Evolutionary conservation across 2,888 invertebrate genomes (phyloP), one percentile per base, ranked within the genome.

Genomic region (Harpagoxenus sublaevis): DNA sequence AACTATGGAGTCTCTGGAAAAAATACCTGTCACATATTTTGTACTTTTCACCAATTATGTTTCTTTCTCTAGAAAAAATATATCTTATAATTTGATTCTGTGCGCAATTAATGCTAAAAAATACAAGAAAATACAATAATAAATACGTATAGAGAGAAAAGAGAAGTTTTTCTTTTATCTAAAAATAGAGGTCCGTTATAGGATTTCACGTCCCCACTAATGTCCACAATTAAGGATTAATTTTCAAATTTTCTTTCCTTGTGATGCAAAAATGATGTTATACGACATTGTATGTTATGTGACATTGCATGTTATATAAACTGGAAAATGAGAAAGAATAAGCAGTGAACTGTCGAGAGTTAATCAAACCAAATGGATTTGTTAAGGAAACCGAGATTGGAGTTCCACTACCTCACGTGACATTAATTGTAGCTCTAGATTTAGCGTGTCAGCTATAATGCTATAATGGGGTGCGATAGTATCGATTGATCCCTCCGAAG

Each of bases 401-500:
- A 65, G 28, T n/a, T 55, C 8, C 15, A 15, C 31, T 45, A 31
- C 68, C 45, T 66, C 31, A 55, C 9, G 9, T 45, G 15, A 66
- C 53, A 15, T 9, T 23, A 23, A 35, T 3, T 15, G 9, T 18
- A 28, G 53, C 28, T 28, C 12, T 23, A 68, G 9, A 23, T 68
- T 78, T 23, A 45, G 9, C 28, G 6, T 39, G 15, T 35, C 51
- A 12, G 28, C 53, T 55, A 35, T 68, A 31, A 42, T 6, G 23
- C 23, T 23, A 23, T 23, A 23, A 23, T 23, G 23, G 23, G 55
- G n/a, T 31, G 39, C 53, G 28, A 45, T n/a, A 42, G 12, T 68
- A 57, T 78, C 57, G 78, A 78, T 68, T 45, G 10, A 57, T 18
- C 42, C 9, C 28, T 45, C 35, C 15, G n/a, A 53, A 53, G 39